Conservation (phyloP, 2,113 vertebrate species). For the Alethe castanea region DNA sequence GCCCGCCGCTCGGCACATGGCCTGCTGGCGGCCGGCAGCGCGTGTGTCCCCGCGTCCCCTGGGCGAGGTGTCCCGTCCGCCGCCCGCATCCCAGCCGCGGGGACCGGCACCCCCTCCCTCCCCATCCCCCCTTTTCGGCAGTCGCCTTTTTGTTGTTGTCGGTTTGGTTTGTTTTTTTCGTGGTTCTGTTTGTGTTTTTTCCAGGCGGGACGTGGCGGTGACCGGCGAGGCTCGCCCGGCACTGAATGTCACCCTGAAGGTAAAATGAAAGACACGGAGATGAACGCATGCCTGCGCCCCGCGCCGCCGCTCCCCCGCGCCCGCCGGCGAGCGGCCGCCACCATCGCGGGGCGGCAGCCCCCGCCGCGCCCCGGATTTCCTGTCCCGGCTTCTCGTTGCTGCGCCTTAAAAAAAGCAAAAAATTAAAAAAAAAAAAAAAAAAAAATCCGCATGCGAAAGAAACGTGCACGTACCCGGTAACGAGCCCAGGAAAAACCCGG, state of each 20-base stretch:
- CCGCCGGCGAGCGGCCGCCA: neutral
- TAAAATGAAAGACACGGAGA: conserved; percentile 77
- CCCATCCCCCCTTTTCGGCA: neutral
- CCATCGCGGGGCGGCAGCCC: neutral
- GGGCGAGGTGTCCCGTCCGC: neutral
- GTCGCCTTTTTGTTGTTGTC: neutral
- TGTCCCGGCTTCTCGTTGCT: neutral
- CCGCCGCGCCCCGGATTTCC: neutral
- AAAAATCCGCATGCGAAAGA: neutral
- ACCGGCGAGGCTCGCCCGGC: conserved; percentile 65
- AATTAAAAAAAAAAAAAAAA: neutral
- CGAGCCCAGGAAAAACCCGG: neutral
- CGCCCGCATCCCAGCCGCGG: neutral
- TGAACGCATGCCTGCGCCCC: conserved; percentile 65
- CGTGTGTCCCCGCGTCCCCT: neutral
- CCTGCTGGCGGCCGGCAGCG: neutral
- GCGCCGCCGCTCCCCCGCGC: conserved; percentile 51
- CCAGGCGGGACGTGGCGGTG: conserved; percentile 61
- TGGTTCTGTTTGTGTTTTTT: neutral
- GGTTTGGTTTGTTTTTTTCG: neutral
- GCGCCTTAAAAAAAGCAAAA: neutral
- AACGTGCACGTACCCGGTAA: neutral
- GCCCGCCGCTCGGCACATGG: conserved; percentile 15
- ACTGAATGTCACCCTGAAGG: conserved; percentile 75
- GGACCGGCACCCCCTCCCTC: neutral